Evolutionary conservation across 2,888 invertebrate species (phyloP), one percentile per base, ranked within the genome.

Genomic region (Thelaira solivaga): DNA sequence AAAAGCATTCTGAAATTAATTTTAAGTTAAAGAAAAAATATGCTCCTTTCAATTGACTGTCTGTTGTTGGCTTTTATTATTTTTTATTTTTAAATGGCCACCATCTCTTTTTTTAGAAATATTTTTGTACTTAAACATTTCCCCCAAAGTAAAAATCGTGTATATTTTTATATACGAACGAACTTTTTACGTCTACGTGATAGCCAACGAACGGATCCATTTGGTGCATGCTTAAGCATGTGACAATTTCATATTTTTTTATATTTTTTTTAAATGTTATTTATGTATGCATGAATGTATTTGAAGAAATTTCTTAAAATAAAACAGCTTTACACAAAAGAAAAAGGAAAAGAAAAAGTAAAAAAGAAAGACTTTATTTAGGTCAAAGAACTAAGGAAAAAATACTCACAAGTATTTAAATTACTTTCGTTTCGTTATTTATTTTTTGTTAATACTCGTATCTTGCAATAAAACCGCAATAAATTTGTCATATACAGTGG

Each of bases 331-430:
- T 36, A 8, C n/a, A 13, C 13, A 57, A 47, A n/a, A n/a, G n/a
- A n/a, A n/a, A n/a, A n/a, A n/a, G n/a, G n/a, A n/a, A n/a, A n/a
- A n/a, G n/a, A n/a, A n/a, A n/a, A n/a, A n/a, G n/a, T n/a, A n/a
- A n/a, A n/a, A n/a, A n/a, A n/a, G n/a, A 47, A 29, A n/a, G 16
- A 13, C 20, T 31, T 13, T 53, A 72, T 72, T 16, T 64, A 22
- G 64, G 72, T 72, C 72, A 72, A 55, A 72, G 47, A 72, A 64
- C 64, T 64, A 22, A 64, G 22, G 45, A 16, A 39, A 72, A 72
- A 24, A 39, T 49, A 69, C 20, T 8, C 24, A 47, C 11, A 68
- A 47, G 29, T 43, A 55, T 57, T 39, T 47, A 20, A 49, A 34
- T 51, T 20, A 7, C 11, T 59, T 31, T 47, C n/a, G 1, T 36